These are phyloP conservation scores for Andrena bucephala DNA, from an alignment of 2,888 invertebrate species.

Conservation along the genomic window DNA sequence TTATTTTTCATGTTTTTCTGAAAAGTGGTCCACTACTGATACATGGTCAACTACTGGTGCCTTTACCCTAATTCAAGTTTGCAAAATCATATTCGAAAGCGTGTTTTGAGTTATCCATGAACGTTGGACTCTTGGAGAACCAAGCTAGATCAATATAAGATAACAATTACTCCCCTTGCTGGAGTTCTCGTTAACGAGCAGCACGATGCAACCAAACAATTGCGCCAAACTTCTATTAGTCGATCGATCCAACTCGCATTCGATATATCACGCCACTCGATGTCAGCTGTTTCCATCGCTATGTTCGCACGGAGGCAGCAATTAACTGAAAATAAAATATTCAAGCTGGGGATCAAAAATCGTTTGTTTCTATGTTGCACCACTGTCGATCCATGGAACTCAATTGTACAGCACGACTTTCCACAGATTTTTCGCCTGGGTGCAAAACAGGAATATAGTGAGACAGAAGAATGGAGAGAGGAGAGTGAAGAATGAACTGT, in stretches of 20 bases:
- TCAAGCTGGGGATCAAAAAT: slow-evolving; percentile 34
- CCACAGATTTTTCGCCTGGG: slow-evolving; percentile 52
- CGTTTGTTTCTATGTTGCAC: slow-evolving; percentile 3
- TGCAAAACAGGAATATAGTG: neutral
- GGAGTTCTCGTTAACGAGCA: slow-evolving; percentile 1
- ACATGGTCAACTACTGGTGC: too few species aligned
- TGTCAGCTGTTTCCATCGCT: slow-evolving; percentile 16
- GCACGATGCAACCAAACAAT: slow-evolving; percentile 1
- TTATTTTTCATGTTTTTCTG: too few species aligned
- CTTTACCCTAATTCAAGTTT: too few species aligned
- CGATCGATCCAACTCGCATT: neutral
- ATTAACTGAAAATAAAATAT: slow-evolving; percentile 57
- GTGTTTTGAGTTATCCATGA: too few species aligned
- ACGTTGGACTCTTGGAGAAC: too few species aligned
- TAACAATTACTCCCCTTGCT: neutral
- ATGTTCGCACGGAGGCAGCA: slow-evolving; percentile 4
- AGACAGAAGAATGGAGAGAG: neutral
- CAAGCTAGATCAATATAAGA: neutral
- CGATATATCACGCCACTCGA: neutral
- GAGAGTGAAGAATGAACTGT: too few species aligned
- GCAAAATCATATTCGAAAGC: too few species aligned
- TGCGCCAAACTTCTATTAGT: slow-evolving; percentile 6
- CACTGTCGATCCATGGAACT: slow-evolving; percentile 20
- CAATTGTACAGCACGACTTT: slow-evolving; percentile 45
- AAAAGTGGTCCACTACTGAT: too few species aligned